Conservation (phyloP, 2,888 invertebrate species). For the Lobophora halterata region DNA sequence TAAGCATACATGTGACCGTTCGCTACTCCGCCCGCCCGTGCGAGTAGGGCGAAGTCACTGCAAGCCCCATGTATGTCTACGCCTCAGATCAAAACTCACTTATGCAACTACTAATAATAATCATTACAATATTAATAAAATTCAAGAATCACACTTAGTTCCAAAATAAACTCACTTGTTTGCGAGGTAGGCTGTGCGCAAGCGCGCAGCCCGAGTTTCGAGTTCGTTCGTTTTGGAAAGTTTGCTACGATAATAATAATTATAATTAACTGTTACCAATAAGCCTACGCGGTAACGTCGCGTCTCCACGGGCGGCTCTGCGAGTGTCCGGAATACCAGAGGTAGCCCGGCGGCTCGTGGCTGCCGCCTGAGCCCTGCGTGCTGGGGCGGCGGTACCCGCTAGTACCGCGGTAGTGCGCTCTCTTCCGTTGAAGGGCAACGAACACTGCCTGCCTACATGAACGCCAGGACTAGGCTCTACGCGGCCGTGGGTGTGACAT, state of each 20-base stretch:
- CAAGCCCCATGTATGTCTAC: conserved; percentile 53
- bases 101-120: conserved; percentile 79
- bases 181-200: conserved; percentile 85
- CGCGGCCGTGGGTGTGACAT: conserved; percentile 9
- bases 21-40: conserved; percentile 18
- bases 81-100: conserved; percentile 65
- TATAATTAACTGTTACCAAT: conserved; percentile 79
- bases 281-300: conserved; percentile 78
- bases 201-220: conserved; percentile 81
- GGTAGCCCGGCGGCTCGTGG: conserved; percentile 34
- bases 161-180: conserved; percentile 88
- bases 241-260: conserved; percentile 80
- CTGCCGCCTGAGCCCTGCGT: conserved; percentile 16
- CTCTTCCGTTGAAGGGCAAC: conserved; percentile 33
- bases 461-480: conserved; percentile 31
- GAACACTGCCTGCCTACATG: conserved; percentile 35
- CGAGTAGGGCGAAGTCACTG: conserved; percentile 19
- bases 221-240: conserved; percentile 83
- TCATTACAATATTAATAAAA: conserved; percentile 81
- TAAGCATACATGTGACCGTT: conserved; percentile 52
- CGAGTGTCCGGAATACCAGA: conserved; percentile 32
- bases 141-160: conserved; percentile 88
- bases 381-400: conserved; percentile 21
- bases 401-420: conserved; percentile 15
- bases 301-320: conserved; percentile 67